Evolutionary conservation across 2,797 vertebrate genomes (phyloP), one percentile per base, ranked within the genome.

Genomic region (Pangasius djambal): DNA sequence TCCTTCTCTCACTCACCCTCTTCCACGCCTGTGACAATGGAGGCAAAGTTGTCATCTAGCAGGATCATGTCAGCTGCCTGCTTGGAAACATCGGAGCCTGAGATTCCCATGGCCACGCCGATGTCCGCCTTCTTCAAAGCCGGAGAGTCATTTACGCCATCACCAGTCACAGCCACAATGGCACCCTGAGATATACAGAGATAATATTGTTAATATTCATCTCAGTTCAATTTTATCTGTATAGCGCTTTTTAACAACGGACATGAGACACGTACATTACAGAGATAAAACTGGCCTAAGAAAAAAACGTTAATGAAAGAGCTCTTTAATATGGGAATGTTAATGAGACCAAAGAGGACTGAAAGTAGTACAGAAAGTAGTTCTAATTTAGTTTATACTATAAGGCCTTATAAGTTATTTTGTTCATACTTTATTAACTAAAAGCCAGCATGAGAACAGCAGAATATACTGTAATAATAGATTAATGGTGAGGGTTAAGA

Each of bases 51-150:
- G 94, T 98, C 97, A 0, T 98, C 97, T 44, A 98, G 93, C 74
- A 98, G 93, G 88, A 98, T 98, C 98, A 98, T 98, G 95, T 98
- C 98, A 0, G 98, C 98, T 0, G 98, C 98, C 91, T 98, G 97
- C 89, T 98, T 98, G 90, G 98, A 98, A 72, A 98, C 98, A 0
- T 98, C 98, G 0, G 98, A 98, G 88, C 98, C 97, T 0, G 98
- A 97, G 48, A 98, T 98, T 40, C 97, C 98, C 98, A 98, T 98
- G 92, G 98, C 97, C 40, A 98, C 97, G 0, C 97, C 97, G 0
- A 98, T 98, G 92, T 98, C 97, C 0, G 97, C 98, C 90, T 98
- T 98, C 93, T 98, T 98, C 90, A 98, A 93, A 69, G 98, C 98
- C 0, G 98, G 98, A 0, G 98, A 98, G 92, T 98, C 98, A 0